phyloP scores from a whole-genome alignment of 1,140 invertebrate genomes.

The Harpegnathos saltator region DNA sequence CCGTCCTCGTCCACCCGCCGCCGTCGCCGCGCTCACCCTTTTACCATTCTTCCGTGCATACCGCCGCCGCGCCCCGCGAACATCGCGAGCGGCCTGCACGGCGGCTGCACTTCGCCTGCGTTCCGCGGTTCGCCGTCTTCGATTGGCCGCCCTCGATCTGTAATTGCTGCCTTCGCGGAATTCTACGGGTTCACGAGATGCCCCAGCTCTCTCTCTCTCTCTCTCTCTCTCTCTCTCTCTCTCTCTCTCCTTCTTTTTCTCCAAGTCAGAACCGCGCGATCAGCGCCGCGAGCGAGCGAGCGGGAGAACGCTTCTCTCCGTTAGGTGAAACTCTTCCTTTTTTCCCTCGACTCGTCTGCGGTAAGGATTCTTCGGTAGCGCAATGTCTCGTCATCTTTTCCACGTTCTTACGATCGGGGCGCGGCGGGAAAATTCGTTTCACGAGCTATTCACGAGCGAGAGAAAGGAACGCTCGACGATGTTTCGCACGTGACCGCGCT shows the following conservation, averaged over 20 bases:
- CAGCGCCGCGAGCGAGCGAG: background rate
- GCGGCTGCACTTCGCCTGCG: slow-evolving; percentile 55
- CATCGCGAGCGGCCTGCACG: slow-evolving; percentile 39
- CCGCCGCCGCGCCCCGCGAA: slow-evolving; percentile 16
- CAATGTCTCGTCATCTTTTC: too few species aligned
- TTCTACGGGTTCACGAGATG: background rate
- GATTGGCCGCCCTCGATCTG: slow-evolving; percentile 48
- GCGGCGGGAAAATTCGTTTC: too few species aligned
- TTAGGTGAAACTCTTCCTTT: too few species aligned
- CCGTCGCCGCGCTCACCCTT: slow-evolving; percentile 13
- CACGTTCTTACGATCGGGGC: too few species aligned
- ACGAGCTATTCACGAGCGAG: too few species aligned
- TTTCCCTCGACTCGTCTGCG: too few species aligned
- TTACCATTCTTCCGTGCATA: slow-evolving; percentile 43
- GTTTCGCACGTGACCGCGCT: background rate
- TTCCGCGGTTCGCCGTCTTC: slow-evolving; percentile 57
- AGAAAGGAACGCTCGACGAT: too few species aligned
- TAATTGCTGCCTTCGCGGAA: slow-evolving; percentile 53
- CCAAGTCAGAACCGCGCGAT: background rate
- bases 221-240: too few species aligned
- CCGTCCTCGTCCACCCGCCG: slow-evolving; percentile 13
- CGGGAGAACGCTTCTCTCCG: background rate
- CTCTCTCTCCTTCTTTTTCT: too few species aligned
- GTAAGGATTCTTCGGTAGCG: too few species aligned
- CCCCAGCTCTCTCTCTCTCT: too few species aligned